Percentiles rank a stretch among this genome's conserved stretches.
These are phyloP conservation scores for Goniozus legneri DNA, from an alignment of 1,140 invertebrate genomes.

Conservation along the genomic window DNA sequence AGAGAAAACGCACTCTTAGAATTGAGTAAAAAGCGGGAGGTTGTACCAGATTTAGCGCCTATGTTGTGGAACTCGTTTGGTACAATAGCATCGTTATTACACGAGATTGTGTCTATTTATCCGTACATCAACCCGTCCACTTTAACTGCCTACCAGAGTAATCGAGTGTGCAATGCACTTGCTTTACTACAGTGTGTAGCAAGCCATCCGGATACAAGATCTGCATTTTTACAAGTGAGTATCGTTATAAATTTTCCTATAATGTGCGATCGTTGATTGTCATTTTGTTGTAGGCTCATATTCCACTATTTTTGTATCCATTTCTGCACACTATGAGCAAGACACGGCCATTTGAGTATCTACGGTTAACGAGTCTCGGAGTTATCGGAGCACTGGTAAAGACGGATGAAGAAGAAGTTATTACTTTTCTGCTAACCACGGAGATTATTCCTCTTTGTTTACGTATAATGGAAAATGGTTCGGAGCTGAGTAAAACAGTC, in stretches of 20 bases:
- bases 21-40: constrained; percentile 96
- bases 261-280: constrained; percentile 1
- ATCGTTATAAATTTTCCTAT: not conserved
- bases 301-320: constrained; percentile 96
- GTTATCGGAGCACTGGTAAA: constrained; percentile 99
- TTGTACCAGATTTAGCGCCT: constrained; percentile 91
- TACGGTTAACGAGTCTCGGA: constrained; percentile 93
- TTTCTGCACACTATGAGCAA: constrained; percentile 96
- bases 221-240: constrained; percentile 77
- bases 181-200: constrained; percentile 98
- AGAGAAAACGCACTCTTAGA: constrained; percentile 94
- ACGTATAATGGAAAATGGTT: constrained; percentile 98
- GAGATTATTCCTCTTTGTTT: constrained; percentile 98
- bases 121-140: constrained; percentile 96
- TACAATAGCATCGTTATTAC: constrained; percentile 92
- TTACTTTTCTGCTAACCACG: constrained; percentile 97
- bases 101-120: constrained; percentile 95
- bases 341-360: constrained; percentile 96
- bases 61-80: constrained; percentile 99
- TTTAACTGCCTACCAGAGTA: constrained; percentile 89
- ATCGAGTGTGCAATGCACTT: constrained; percentile 96
- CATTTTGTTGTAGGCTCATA: constrained; percentile 72
- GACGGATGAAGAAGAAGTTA: constrained; percentile 98
- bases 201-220: constrained; percentile 95
- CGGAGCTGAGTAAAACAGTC: constrained; percentile 95